Evolutionary conservation across 2,113 vertebrate genomes (phyloP).

Genomic region (Tauraco erythrolophus): DNA sequence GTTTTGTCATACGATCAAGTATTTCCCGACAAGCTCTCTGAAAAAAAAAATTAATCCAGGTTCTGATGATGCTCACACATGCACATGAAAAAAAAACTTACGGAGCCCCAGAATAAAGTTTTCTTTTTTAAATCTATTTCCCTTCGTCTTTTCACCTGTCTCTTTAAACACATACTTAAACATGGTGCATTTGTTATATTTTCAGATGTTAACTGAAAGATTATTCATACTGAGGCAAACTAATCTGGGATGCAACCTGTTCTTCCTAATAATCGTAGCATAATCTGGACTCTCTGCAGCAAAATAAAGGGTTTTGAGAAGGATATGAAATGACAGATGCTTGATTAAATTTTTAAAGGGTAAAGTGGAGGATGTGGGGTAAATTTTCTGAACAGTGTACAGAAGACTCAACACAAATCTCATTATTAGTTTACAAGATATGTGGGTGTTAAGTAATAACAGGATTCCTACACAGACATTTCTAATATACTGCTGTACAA

Average conservation of each 20-base stretch:
- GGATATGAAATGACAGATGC: conserved; percentile 17
- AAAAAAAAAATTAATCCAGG: neutral
- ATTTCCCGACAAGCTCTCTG: neutral
- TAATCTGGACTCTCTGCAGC: neutral
- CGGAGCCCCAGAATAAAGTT: accelerated
- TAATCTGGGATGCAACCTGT: neutral
- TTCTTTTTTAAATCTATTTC: neutral
- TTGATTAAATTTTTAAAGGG: conserved; percentile 57
- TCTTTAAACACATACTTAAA: neutral
- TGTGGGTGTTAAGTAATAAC: conserved; percentile 46
- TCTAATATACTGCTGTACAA: conserved; percentile 24
- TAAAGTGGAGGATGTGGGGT: conserved; percentile 24
- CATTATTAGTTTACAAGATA: conserved; percentile 48
- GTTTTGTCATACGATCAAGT: neutral
- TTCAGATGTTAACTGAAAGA: neutral
- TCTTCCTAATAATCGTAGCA: neutral
- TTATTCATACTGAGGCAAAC: neutral
- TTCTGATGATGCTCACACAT: accelerated
- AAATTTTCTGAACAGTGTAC: conserved; percentile 13
- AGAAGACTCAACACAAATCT: conserved; percentile 33
- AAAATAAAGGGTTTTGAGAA: conserved; percentile 16
- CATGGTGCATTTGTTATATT: neutral
- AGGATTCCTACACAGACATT: neutral
- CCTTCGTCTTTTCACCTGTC: neutral
- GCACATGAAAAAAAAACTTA: accelerated